Evolutionary conservation across 2,888 invertebrate species (phyloP).

Genomic region (Neoitamus cyanurus): DNA sequence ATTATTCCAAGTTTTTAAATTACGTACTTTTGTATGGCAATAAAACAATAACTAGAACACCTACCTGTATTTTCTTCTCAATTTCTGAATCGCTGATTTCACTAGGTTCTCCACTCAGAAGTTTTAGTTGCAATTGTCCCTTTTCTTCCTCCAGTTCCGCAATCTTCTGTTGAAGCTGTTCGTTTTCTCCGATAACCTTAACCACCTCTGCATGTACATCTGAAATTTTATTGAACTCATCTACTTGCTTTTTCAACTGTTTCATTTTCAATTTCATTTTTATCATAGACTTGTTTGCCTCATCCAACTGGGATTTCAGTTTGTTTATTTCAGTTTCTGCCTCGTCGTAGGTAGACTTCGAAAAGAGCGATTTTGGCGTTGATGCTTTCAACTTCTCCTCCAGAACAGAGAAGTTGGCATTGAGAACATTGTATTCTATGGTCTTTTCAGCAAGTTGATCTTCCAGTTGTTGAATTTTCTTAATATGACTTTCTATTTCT

Average conservation of each 20-base stretch:
- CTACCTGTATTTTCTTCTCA: slow-evolving; percentile 59
- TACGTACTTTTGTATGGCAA: background rate
- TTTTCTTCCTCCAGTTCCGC: slow-evolving; percentile 91
- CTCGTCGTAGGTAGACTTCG: slow-evolving; percentile 55
- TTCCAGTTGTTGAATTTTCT: slow-evolving; percentile 63
- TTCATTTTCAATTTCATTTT: slow-evolving; percentile 81
- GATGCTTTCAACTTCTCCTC: slow-evolving; percentile 62
- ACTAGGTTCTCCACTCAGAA: slow-evolving; percentile 66
- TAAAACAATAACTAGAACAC: background rate
- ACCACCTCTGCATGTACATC: slow-evolving; percentile 77
- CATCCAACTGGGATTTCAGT: slow-evolving; percentile 78
- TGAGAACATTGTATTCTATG: slow-evolving; percentile 68
- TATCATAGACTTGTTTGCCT: slow-evolving; percentile 80
- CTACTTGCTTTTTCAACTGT: slow-evolving; percentile 80
- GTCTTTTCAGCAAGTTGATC: slow-evolving; percentile 69
- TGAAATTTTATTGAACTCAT: slow-evolving; percentile 74
- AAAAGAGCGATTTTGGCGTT: slow-evolving; percentile 61
- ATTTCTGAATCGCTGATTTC: slow-evolving; percentile 68
- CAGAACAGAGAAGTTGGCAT: slow-evolving; percentile 65
- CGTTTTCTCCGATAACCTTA: slow-evolving; percentile 72
- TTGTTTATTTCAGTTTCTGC: slow-evolving; percentile 64
- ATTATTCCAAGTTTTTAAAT: too few species aligned
- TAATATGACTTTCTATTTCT: slow-evolving; percentile 59
- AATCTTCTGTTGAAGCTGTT: slow-evolving; percentile 77
- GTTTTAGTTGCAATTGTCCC: slow-evolving; percentile 86